Evolutionary conservation across 2,888 invertebrate species (phyloP).

Genomic region (Galeopsomyia nigrocyanea): DNA sequence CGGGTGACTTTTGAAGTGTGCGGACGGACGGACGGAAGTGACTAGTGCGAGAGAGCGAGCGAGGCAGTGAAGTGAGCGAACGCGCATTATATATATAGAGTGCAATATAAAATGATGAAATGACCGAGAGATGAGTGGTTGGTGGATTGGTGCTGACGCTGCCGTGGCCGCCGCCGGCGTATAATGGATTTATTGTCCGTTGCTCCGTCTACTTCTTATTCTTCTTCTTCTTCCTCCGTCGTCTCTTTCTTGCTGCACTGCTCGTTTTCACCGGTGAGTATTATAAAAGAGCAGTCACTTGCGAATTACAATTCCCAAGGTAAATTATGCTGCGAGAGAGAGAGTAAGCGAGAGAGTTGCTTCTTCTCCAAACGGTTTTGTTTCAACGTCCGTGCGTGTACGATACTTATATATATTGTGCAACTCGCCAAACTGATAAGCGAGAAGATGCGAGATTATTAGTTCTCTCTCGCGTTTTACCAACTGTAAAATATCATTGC

Average conservation of each 20-base stretch:
- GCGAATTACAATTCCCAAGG: constrained; percentile 1
- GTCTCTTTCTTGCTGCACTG: neutral
- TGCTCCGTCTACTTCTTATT: neutral
- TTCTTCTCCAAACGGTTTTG: too few relatives aligned
- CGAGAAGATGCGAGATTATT: too few relatives aligned
- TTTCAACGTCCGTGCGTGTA: too few relatives aligned
- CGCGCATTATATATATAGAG: neutral
- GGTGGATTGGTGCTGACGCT: constrained; percentile 6
- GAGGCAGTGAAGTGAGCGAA: constrained; percentile 20
- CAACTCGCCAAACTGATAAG: too few relatives aligned
- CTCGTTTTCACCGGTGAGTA: constrained; percentile 17
- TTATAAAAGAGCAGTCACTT: neutral
- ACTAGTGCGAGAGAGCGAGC: constrained; percentile 24
- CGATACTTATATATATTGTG: too few relatives aligned
- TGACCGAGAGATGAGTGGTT: constrained; percentile 3
- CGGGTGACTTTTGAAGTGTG: too few relatives aligned
- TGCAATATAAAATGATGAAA: constrained; percentile 15
- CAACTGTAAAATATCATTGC: too few relatives aligned
- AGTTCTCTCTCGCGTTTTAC: too few relatives aligned
- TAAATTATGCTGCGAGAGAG: neutral
- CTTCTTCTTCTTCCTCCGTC: neutral
- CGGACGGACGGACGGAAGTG: neutral
- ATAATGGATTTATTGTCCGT: constrained; percentile 35
- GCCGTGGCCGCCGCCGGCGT: neutral
- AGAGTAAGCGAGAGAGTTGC: neutral